Evolutionary conservation across 2,113 vertebrate genomes (phyloP).

Genomic region (Podarcis raffonei): DNA sequence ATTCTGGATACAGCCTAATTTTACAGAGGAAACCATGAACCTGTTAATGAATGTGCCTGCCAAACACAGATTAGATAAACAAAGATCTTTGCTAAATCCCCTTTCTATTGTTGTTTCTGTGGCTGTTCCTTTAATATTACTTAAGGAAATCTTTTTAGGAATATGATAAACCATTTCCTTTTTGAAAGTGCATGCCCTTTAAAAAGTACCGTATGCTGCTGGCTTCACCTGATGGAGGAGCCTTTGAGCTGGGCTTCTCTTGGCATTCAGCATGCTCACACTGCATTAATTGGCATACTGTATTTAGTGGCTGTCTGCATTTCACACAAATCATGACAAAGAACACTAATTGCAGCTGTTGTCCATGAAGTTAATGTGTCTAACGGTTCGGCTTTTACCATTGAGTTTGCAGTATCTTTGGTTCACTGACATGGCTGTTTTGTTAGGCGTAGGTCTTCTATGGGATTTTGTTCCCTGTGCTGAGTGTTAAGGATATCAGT

Average conservation of each 20-base stretch:
- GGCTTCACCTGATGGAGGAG: neutral
- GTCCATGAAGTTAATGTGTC: neutral
- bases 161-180: neutral
- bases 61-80: neutral
- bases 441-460: neutral
- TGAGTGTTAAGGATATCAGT: neutral
- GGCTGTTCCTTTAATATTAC: slow-evolving; percentile 19
- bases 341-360: slow-evolving; percentile 14
- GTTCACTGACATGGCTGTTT: slow-evolving; percentile 28
- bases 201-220: neutral
- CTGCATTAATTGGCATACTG: slow-evolving; percentile 16
- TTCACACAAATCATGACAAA: slow-evolving; percentile 21
- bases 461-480: slow-evolving; percentile 21
- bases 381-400: slow-evolving; percentile 27
- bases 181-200: neutral
- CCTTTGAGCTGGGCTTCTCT: slow-evolving; percentile 15
- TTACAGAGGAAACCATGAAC: neutral
- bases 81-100: neutral
- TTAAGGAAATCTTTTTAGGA: neutral
- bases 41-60: neutral
- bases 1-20: neutral
- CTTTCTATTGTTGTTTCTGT: neutral
- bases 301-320: slow-evolving; percentile 28
- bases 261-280: neutral
- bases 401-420: neutral